These are phyloP conservation scores for Hemibates koningsi DNA, from an alignment of 2,113 vertebrate species.

Conservation along the genomic window DNA sequence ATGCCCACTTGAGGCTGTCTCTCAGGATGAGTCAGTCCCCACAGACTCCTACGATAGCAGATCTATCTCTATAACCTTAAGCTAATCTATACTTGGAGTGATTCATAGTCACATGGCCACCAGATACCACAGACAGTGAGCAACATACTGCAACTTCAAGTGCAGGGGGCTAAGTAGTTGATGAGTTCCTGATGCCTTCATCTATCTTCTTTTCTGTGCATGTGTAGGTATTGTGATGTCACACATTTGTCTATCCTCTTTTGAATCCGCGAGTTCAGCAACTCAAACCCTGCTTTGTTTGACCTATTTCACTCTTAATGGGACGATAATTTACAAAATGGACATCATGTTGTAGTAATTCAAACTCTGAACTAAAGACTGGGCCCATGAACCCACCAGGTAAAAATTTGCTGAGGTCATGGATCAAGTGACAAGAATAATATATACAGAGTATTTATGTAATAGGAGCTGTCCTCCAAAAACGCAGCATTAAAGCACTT, in stretches of 20 bases:
- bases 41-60: not conserved
- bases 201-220: not conserved
- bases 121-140: not conserved
- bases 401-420: not conserved
- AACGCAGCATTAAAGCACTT: not conserved
- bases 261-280: not conserved
- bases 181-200: not conserved
- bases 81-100: not conserved
- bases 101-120: not conserved
- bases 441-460: not conserved
- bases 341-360: not conserved
- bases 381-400: rapidly evolving
- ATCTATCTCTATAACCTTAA: not conserved
- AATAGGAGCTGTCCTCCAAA: not conserved
- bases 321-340: not conserved
- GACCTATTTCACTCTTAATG: not conserved
- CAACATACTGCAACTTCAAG: not conserved
- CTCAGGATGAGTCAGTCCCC: not conserved
- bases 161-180: not conserved
- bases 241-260: not conserved
- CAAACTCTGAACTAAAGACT: not conserved
- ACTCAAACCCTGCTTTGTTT: not conserved
- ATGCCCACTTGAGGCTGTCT: not conserved
- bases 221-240: not conserved
- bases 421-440: not conserved